Conservation (phyloP, 2,888 invertebrate genomes). For the Anorthoa munda region DNA sequence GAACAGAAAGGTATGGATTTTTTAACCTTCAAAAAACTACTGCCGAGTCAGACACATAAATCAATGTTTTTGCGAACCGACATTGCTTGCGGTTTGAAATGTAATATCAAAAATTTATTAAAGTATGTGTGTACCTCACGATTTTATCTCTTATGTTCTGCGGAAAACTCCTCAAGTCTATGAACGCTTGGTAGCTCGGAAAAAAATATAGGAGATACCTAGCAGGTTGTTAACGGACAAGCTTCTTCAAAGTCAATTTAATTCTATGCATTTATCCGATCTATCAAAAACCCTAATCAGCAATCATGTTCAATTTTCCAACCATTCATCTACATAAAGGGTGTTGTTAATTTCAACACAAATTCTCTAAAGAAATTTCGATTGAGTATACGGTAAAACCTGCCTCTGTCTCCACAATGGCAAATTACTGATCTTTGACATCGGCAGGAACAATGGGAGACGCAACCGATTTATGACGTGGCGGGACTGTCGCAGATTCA, state of each 20-base stretch:
- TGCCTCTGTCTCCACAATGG: slow-evolving; percentile 82
- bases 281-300: slow-evolving; percentile 38
- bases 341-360: slow-evolving; percentile 13
- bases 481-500: slow-evolving; percentile 79
- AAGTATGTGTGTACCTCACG: slow-evolving; percentile 53
- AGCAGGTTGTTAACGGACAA: slow-evolving; percentile 34
- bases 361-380: slow-evolving; percentile 39
- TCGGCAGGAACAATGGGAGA: slow-evolving; percentile 87
- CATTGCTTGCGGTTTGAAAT: slow-evolving; percentile 69
- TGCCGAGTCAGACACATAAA: slow-evolving; percentile 70
- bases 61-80: slow-evolving; percentile 71
- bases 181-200: slow-evolving; percentile 19
- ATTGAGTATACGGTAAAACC: slow-evolving; percentile 58
- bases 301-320: slow-evolving; percentile 38
- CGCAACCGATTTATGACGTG: slow-evolving; percentile 82
- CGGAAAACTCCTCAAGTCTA: slow-evolving; percentile 47
- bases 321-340: slow-evolving; percentile 25
- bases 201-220: slow-evolving; percentile 32
- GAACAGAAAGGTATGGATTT: slow-evolving; percentile 64
- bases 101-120: slow-evolving; percentile 67
- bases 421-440: slow-evolving; percentile 90
- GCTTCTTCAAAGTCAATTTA: slow-evolving; percentile 26
- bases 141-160: slow-evolving; percentile 47
- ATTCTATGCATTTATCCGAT: slow-evolving; percentile 35
- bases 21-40: slow-evolving; percentile 68